Conservation (phyloP, 2,888 invertebrate species). For the Choristoneura rosaceana region DNA sequence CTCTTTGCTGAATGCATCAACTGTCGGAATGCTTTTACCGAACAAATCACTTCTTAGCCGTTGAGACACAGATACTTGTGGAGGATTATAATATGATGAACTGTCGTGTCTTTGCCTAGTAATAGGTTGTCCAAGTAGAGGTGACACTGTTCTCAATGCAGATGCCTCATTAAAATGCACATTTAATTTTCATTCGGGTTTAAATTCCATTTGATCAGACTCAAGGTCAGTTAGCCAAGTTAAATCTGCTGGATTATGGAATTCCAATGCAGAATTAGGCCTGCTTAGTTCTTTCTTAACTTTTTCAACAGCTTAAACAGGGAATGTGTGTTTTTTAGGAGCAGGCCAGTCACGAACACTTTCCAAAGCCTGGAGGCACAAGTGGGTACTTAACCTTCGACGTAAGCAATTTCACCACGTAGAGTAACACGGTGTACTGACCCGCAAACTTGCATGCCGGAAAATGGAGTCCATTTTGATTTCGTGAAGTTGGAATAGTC, state of each 20-base stretch:
- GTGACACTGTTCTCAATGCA: conserved; percentile 79
- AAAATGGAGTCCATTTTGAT: conserved; percentile 99
- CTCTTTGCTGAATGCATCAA: conserved; percentile 94
- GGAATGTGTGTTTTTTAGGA: conserved; percentile 73
- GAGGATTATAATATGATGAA: conserved; percentile 78
- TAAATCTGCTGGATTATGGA: conserved; percentile 71
- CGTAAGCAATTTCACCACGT: conserved; percentile 97
- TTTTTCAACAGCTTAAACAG: conserved; percentile 66
- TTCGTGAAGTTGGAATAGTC: conserved; percentile 96
- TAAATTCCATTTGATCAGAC: conserved; percentile 70
- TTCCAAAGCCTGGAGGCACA: conserved; percentile 94
- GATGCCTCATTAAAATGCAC: conserved; percentile 87
- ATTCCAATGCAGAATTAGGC: conserved; percentile 85
- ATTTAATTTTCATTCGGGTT: conserved; percentile 73
- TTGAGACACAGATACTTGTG: conserved; percentile 71
- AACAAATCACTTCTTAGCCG: conserved; percentile 79
- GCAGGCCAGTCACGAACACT: conserved; percentile 91
- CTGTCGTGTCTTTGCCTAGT: conserved; percentile 86
- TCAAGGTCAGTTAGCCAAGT: conserved; percentile 73
- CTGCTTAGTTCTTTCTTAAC: conserved; percentile 79
- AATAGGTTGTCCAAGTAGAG: conserved; percentile 73
- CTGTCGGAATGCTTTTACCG: conserved; percentile 93
- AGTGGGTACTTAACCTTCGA: conserved; percentile 94
- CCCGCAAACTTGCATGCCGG: conserved; percentile 94
- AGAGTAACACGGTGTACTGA: conserved; percentile 96